Conservation (phyloP, 2,797 vertebrate genomes). For the Sebastes cheni region DNA sequence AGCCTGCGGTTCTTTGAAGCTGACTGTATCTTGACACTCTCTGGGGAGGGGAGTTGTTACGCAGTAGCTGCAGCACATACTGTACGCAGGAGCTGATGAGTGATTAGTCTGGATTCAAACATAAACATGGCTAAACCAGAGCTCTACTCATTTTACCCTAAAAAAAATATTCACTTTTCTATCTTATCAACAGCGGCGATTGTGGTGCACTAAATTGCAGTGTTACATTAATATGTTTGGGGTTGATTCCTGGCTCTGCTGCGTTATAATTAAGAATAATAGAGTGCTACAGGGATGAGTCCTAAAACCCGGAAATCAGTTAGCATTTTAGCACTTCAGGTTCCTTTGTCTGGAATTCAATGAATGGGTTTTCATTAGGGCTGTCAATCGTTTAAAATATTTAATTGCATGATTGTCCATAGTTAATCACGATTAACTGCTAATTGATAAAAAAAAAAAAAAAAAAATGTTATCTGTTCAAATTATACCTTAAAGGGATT, state of each 20-base stretch:
- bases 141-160: conserved; percentile 36
- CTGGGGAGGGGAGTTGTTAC: conserved; percentile 54
- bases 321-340: too few species aligned
- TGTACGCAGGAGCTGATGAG: conserved; percentile 46
- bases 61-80: conserved; percentile 52
- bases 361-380: too few species aligned
- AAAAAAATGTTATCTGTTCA: too few species aligned
- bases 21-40: conserved; percentile 54
- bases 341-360: too few species aligned
- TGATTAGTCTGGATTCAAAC: conserved; percentile 62
- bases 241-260: conserved; percentile 9
- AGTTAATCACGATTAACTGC: too few species aligned
- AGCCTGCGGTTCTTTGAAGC: conserved; percentile 41
- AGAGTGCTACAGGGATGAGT: too few species aligned
- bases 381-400: too few species aligned
- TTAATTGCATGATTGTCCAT: too few species aligned
- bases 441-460: too few species aligned
- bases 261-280: not conserved
- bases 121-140: conserved; percentile 47
- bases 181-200: conserved; percentile 37
- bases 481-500: too few species aligned
- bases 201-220: not conserved
- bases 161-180: conserved; percentile 46
- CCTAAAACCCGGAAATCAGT: too few species aligned
- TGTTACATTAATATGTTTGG: conserved; percentile 6